Conservation (phyloP, 2,113 vertebrate species). For the Ictalurus furcatus region DNA sequence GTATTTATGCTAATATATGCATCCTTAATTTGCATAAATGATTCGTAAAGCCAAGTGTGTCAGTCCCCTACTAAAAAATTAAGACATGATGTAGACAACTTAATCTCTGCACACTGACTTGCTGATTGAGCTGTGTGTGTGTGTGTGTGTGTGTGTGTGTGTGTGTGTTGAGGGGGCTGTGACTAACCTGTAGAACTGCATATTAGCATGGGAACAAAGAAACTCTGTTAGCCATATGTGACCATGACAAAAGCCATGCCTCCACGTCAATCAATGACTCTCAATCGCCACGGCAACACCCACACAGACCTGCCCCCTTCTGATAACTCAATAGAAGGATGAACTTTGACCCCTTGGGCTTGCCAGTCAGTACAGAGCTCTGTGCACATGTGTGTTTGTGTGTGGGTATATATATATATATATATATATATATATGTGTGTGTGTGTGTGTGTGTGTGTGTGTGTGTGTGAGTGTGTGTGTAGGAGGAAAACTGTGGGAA, state of each 20-base stretch:
- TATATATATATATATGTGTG: not conserved
- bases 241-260: conserved; percentile 57
- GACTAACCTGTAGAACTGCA: conserved; percentile 51
- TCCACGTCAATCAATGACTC: conserved; percentile 58
- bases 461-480: conserved; percentile 29
- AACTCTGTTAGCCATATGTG: conserved; percentile 57
- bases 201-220: conserved; percentile 68
- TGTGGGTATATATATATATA: too few relatives aligned
- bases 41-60: not conserved
- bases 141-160: conserved; percentile 56
- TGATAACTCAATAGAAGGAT: conserved; percentile 72
- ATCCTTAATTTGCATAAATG: not conserved
- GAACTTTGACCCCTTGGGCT: conserved; percentile 62
- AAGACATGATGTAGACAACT: conserved; percentile 34
- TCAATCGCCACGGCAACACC: conserved; percentile 55
- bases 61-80: conserved; percentile 31
- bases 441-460: conserved; percentile 31
- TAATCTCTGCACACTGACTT: conserved; percentile 32
- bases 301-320: conserved; percentile 58
- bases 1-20: not conserved
- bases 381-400: conserved; percentile 23
- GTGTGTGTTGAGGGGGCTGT: conserved; percentile 44
- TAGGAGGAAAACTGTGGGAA: conserved; percentile 47
- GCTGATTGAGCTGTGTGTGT: conserved; percentile 57
- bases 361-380: conserved; percentile 43